Base-by-base conservation (phyloP, 2,888 invertebrate species). In the Lasioglossum malachurum region DNA sequence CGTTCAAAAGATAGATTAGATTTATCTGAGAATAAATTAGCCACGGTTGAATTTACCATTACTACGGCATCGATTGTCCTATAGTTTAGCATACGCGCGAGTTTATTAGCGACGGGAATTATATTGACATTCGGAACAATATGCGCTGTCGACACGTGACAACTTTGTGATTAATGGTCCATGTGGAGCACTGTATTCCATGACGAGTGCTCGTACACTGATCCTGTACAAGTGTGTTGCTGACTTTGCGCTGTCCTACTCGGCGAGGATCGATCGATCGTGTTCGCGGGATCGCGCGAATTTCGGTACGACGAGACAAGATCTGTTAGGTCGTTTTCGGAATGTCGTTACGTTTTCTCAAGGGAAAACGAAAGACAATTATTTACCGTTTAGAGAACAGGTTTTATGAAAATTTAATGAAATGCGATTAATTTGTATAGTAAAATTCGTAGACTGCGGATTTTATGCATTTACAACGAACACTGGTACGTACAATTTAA, bases 71-170 rank as follows among this genome's bases (percentile, higher is more conserved):
- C 27, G 72, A 44, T 35, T 41, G 16, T 5, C 19, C 38, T 57
- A 14, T n/a, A 69, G 77, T 67, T 83, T 78, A 78, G 78, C 78
- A 41, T 27, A 71, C 41, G n/a, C 46, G n/a, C 35, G 49, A 64
- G 84, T 84, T 79, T 44, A 84, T 76, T 84, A 84, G 75, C 31
- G 67, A 23, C 72, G 79, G 35, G 84, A 64, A 76, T 73, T 79
- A 79, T 84, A 84, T 78, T 67, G 84, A 84, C 79, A 79, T 79
- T 67, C 27, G 75, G n/a, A 67, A 85, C 84, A 85, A 84, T 85
- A 74, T 75, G 71, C 53, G 72, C 75, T 72, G 78, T 78, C 75
- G 75, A 73, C 75, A 64, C 46, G 73, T 57, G 79, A 79, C 84
- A 84, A 84, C 78, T 85, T 73, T 23, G 10, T 76, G 79, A 85